A percentile compares a stretch with the other conserved stretches of the same genome.
Conservation (phyloP, 2,888 invertebrate genomes). For the Diachrysia chrysitis region DNA sequence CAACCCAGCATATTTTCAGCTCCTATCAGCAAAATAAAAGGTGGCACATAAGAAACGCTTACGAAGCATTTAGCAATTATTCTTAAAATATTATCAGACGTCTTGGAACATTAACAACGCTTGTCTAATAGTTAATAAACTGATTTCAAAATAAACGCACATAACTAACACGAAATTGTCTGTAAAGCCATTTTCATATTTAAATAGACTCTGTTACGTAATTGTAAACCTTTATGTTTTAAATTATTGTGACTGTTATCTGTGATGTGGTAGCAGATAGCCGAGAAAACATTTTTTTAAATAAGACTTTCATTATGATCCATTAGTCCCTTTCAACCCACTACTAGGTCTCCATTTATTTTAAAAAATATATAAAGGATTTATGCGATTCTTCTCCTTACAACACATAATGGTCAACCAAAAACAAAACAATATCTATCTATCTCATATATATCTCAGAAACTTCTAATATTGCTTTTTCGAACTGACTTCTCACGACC, state of each 20-base stretch:
- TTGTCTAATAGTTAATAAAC: conserved; percentile 23
- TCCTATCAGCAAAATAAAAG: background rate
- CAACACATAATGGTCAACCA: too few relatives aligned
- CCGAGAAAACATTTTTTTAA: background rate
- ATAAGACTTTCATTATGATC: background rate
- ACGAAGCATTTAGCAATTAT: conserved; percentile 18
- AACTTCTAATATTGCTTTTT: too few relatives aligned
- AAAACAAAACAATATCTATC: too few relatives aligned
- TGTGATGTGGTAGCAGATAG: conserved; percentile 1
- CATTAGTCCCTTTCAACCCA: background rate
- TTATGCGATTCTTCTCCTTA: too few relatives aligned
- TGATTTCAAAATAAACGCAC: conserved; percentile 23
- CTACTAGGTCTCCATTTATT: background rate
- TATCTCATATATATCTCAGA: too few relatives aligned
- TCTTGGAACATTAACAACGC: conserved; percentile 27
- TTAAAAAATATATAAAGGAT: too few relatives aligned
- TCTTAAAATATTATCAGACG: conserved; percentile 30
- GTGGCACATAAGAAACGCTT: background rate
- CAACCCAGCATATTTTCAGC: too few relatives aligned
- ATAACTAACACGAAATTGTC: conserved; percentile 37
- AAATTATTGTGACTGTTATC: background rate
- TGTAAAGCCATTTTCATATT: conserved; percentile 19
- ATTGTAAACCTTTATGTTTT: conserved; percentile 4
- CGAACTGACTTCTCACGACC: background rate
- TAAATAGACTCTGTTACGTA: conserved; percentile 8